Percentiles rank a stretch among this genome's conserved stretches.
These are phyloP conservation scores for Tachysurus fulvidraco DNA, from an alignment of 2,113 vertebrate species.

Conservation along the genomic window DNA sequence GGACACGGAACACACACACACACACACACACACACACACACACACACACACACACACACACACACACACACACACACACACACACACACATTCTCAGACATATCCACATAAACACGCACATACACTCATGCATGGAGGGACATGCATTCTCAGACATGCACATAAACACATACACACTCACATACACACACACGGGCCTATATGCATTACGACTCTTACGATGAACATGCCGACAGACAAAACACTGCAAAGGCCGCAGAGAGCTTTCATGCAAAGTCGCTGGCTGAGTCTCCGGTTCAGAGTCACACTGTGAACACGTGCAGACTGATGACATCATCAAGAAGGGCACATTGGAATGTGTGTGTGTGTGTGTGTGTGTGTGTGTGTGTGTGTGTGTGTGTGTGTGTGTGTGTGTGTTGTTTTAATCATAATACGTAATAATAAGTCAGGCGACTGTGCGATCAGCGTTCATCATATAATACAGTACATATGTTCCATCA, in stretches of 20 bases:
- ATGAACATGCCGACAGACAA: conserved; percentile 30
- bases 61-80: conserved; percentile 6
- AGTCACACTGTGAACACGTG: conserved; percentile 5
- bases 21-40: neutral
- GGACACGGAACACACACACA: neutral
- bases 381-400: no score
- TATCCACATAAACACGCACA: neutral
- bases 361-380: neutral
- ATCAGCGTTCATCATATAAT: no score
- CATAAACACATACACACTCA: conserved; percentile 13
- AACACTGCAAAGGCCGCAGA: neutral
- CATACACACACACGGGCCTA: conserved; percentile 25
- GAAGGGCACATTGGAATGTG: neutral
- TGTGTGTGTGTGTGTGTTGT: neutral
- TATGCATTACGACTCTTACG: conserved; percentile 5
- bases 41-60: neutral
- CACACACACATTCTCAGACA: no score
- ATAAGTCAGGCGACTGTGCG: neutral
- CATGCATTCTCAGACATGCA: conserved; percentile 8
- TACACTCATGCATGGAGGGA: neutral
- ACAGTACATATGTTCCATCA: neutral
- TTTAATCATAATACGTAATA: neutral
- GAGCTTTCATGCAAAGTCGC: conserved; percentile 42
- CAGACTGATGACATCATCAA: conserved; percentile 12
- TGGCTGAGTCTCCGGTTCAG: neutral